Evolutionary conservation across 1,140 invertebrate genomes (phyloP).

Genomic region (Frieseomelitta varia): DNA sequence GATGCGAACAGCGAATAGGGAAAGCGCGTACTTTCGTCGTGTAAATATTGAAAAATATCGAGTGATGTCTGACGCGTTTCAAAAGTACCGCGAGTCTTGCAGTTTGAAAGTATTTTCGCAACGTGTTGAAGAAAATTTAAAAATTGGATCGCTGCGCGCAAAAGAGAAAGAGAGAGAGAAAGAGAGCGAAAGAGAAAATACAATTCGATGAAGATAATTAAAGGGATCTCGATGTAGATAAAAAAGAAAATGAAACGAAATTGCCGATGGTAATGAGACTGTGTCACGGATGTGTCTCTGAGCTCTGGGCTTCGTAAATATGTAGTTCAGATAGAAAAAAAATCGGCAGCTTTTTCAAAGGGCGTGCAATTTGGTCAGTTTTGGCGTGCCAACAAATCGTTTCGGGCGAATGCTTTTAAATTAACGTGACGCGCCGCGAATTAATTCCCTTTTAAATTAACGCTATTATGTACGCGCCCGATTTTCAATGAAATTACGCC

Average conservation of each 20-base stretch:
- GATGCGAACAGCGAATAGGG: neutral
- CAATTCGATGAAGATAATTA: neutral
- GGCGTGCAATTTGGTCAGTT: slow-evolving; percentile 58
- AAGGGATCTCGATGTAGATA: neutral
- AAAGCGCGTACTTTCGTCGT: neutral
- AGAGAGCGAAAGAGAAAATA: neutral
- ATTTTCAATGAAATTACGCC: slow-evolving; percentile 69
- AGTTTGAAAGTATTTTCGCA: neutral
- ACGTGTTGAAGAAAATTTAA: neutral
- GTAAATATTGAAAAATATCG: slow-evolving; percentile 10
- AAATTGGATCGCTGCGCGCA: no score
- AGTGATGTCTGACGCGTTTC: neutral
- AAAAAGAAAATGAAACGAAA: neutral
- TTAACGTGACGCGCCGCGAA: slow-evolving; percentile 66
- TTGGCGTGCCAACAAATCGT: slow-evolving; percentile 62
- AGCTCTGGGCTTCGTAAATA: slow-evolving; percentile 5
- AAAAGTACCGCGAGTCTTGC: neutral
- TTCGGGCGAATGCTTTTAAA: slow-evolving; percentile 68
- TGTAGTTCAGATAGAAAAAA: slow-evolving; percentile 40
- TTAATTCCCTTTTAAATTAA: slow-evolving; percentile 71
- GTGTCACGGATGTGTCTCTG: neutral
- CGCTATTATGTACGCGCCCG: slow-evolving; percentile 66
- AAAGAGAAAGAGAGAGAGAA: no score
- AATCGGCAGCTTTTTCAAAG: slow-evolving; percentile 55
- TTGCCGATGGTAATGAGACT: slow-evolving; percentile 15